Base-by-base conservation (phyloP, 1,140 invertebrate genomes). In the Eubasilissa regina region DNA sequence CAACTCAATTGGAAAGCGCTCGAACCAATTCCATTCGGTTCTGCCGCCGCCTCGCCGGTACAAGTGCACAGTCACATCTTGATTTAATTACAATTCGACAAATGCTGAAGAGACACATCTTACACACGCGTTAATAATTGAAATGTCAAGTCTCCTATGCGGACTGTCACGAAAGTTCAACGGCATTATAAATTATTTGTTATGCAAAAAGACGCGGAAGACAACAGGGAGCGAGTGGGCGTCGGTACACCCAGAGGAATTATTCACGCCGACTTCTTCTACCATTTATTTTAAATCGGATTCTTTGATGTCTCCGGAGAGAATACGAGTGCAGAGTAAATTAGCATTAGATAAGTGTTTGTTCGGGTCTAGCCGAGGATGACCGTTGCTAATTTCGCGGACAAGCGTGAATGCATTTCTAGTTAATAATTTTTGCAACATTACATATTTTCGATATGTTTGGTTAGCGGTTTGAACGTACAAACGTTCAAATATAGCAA, bases 131-230 rank as follows among this genome's bases (percentile, higher is more conserved):
- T 55, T 74, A 58, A 35, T 35, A 35, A 74, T 74, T 74, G 70
- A 74, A 53, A 35, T 74, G 70, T 74, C 70, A 73, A 48, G 15
- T 73, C 19, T n/a, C 15, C 44, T 7, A 44, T n/a, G 25, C 44
- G 35, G 43, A 53, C 68, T 35, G 48, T 17, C n/a, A 73, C 70
- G 4, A 70, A 47, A 74, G 70, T 74, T 74, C 70, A 74, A 55
- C 70, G 70, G 56, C 70, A 56, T 74, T 74, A 51, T 72, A 51
- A 58, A 56, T 35, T 56, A 48, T 70, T 70, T 48, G 47, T 51
- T 15, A 74, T 74, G 51, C 53, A 74, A 74, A 74, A 74, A 51
- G 66, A 15, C 10, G 21, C 53, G 9, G 51, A 56, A 74, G 51
- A 74, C 70, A 56, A 74, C 56, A 47, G 43, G 21, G 44, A 53